Base-by-base conservation (phyloP, 2,797 vertebrate species). In the Cryptoprocta ferox region DNA sequence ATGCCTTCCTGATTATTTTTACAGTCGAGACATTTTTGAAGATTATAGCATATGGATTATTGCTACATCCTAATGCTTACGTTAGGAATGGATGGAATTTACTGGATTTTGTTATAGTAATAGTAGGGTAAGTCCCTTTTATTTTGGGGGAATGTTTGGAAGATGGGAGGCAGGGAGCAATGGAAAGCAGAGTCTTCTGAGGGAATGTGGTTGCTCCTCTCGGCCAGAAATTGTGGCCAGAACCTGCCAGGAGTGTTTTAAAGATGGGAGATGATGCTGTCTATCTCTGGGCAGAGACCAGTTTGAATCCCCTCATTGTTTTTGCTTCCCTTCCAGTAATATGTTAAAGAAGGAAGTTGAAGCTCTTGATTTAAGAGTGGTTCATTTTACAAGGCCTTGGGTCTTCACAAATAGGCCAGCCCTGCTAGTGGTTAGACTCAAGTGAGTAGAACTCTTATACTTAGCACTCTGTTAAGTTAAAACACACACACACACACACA, bases 1-100 rank as follows among this genome's bases (percentile, higher is more conserved):
- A 99, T 99, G 99, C 99, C 99, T 99, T 99, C 99, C 99, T 99
- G 98, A 99, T 99, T 98, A 99, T 99, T 99, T 99, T 99, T 99
- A 99, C 99, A 98, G 99, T 99, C 97, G 99, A 99, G 99, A 99
- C 99, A 97, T 99, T 99, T 99, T 99, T 99, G 99, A 99, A 99
- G 99, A 99, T 99, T 98, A 99, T 99, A 97, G 99, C 99, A 6
- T 99, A 99, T 95, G 99, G 99, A 99, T 99, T 99, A 99, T 99
- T 99, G 98, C 99, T 99, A 98, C 99, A 99, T 98, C 99, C 99
- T 98, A 99, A 99, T 78, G 99, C 99, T 0, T 99, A 99, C 21
- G 99, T 99, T 98, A 99, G 99, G 98, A 99, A 99, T 78, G 99
- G 99, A 98, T 99, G 99, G 99, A 99, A 99, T 99, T 99, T 99